These are phyloP conservation scores for Bujurquina vittata DNA, from an alignment of 2,113 vertebrate genomes.

Conservation along the genomic window DNA sequence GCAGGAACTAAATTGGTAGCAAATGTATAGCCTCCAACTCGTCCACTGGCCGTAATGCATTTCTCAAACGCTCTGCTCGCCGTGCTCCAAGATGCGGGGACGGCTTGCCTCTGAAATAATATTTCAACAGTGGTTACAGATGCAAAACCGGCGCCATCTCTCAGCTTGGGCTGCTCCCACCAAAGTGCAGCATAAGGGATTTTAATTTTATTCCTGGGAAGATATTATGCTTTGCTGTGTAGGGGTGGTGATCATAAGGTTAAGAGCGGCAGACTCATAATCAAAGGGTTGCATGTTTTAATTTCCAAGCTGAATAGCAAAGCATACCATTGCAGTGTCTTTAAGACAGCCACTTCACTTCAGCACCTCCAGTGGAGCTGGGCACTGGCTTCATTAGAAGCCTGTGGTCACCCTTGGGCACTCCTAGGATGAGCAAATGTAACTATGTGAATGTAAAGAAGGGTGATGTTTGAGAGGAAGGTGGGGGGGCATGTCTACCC, in stretches of 20 bases:
- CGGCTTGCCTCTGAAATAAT: slow-evolving; percentile 78
- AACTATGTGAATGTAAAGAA: slow-evolving; percentile 21
- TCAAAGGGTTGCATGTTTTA: slow-evolving; percentile 43
- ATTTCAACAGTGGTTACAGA: slow-evolving; percentile 81
- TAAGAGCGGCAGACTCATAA: slow-evolving; percentile 38
- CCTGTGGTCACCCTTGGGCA: slow-evolving; percentile 32
- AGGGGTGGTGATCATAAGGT: slow-evolving; percentile 49
- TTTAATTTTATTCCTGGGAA: slow-evolving; percentile 75
- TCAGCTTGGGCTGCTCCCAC: slow-evolving; percentile 77
- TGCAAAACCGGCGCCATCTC: slow-evolving; percentile 69
- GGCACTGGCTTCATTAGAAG: slow-evolving; percentile 18
- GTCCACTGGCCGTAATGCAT: slow-evolving; percentile 61
- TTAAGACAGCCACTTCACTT: slow-evolving; percentile 27
- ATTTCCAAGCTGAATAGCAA: slow-evolving; percentile 5
- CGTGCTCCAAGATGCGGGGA: slow-evolving; percentile 67
- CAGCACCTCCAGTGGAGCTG: slow-evolving; percentile 20
- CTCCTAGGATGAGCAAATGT: slow-evolving; percentile 23
- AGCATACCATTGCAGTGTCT: slow-evolving; percentile 20
- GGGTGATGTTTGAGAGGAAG: slow-evolving; percentile 17
- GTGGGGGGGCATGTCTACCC: not conserved
- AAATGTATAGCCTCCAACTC: slow-evolving; percentile 75
- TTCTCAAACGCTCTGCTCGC: slow-evolving; percentile 62
- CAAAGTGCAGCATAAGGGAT: slow-evolving; percentile 75
- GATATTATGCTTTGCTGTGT: slow-evolving; percentile 63
- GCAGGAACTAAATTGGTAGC: slow-evolving; percentile 73